Base-by-base conservation (phyloP, 2,113 vertebrate genomes). In the Syngnathus floridae region DNA sequence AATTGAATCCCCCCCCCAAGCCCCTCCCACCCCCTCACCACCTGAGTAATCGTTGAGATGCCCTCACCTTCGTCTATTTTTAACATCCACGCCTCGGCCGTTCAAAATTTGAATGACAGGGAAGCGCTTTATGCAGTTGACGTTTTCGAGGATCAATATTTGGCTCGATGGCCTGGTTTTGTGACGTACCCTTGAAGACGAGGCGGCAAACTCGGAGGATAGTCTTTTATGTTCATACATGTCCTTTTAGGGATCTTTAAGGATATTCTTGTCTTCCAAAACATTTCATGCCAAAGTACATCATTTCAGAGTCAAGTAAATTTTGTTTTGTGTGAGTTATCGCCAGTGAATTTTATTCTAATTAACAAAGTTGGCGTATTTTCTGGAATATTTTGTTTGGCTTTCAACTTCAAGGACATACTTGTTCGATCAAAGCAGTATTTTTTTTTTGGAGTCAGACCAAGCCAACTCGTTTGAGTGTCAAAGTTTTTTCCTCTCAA, bases 1-100 rank as follows among this genome's bases (percentile, higher is more conserved):
- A 86, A 86, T 82, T 87, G 76, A 86, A 84, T 83, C 81, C 54
- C 60, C 65, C 71, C 81, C 77, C 81, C 73, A 72, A 11, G 5
- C 16, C 12, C 41, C 14, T 8, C 3, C 22, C 9, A 5, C 19
- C 19, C 52, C 22, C 5, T 2, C 26, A 4, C 51, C 51, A 56
- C 54, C 71, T 61, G 56, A 61, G 65, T 78, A 74, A 76, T 74
- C 60, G 58, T 31, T 8, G 1, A 64, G 62, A 74, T 61, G 66
- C 67, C 69, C 69, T 75, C 67, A 77, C 73, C 76, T 70, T 65
- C 49, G 70, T 66, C 72, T 80, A 77, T 82, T 87, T 72, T 73
- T 65, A 75, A 31, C 70, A 70, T 67, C 49, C 62, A 9, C 66
- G 55, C 64, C 49, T n/a, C 70, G 62, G 67, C 71, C 75, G 75